Percentiles rank a stretch among this genome's conserved stretches.
phyloP scores from a whole-genome alignment of 1,140 invertebrate species.

The Halesus radiatus region DNA sequence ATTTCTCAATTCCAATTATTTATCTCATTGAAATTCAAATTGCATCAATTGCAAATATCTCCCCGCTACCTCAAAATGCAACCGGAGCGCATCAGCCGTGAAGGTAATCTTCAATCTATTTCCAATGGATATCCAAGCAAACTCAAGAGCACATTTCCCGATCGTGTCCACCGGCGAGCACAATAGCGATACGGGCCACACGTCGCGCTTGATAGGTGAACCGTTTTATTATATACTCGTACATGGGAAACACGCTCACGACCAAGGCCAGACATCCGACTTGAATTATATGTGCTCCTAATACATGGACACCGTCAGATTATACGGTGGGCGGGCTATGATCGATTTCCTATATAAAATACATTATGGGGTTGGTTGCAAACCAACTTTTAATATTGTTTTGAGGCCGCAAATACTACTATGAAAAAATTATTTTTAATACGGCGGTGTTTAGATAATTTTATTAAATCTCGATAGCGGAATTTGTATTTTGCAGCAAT shows the following conservation, averaged over 20 bases:
- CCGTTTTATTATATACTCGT: slow-evolving; percentile 16
- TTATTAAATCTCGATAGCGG: too few relatives aligned
- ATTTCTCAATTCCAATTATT: too few relatives aligned
- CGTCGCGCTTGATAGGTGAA: slow-evolving; percentile 15
- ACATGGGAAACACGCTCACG: background rate
- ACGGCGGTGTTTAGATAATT: too few relatives aligned
- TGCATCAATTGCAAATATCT: background rate
- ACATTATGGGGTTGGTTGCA: too few relatives aligned
- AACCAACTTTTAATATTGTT: too few relatives aligned
- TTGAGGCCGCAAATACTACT: too few relatives aligned
- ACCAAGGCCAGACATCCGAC: background rate
- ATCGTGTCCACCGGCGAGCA: slow-evolving; percentile 12
- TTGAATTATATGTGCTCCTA: slow-evolving; percentile 8
- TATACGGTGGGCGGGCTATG: background rate
- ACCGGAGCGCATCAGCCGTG: slow-evolving; percentile 12
- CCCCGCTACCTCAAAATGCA: background rate
- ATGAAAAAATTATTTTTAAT: too few relatives aligned
- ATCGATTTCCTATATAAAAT: too few relatives aligned
- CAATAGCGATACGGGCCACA: slow-evolving; percentile 1
- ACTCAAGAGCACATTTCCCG: slow-evolving; percentile 20
- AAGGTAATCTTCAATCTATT: slow-evolving; percentile 16
- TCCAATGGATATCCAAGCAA: slow-evolving; percentile 22
- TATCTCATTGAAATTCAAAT: too few relatives aligned
- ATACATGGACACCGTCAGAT: background rate
- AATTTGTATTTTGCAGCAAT: too few relatives aligned